Percentiles rank a stretch among this genome's conserved stretches.
phyloP scores from a whole-genome alignment of 1,140 invertebrate species.

The Drosophila auraria region DNA sequence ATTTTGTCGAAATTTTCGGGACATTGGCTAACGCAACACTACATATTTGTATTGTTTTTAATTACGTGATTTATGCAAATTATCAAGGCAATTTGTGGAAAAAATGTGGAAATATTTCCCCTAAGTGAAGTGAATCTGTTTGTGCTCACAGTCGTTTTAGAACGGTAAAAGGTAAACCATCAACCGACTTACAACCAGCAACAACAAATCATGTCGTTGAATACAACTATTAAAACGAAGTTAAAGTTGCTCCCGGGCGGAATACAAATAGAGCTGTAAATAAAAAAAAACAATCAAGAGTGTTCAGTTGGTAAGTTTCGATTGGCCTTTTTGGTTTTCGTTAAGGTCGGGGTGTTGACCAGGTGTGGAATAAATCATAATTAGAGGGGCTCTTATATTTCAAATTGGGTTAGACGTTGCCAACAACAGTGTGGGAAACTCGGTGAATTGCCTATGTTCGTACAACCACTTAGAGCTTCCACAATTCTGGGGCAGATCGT shows the following conservation, averaged over 20 bases:
- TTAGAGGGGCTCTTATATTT: constrained; percentile 33
- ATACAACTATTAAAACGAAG: constrained; percentile 51
- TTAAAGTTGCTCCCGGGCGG: constrained; percentile 40
- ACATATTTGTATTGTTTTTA: constrained; percentile 22
- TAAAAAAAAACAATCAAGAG: constrained; percentile 30
- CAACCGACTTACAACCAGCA: constrained; percentile 40
- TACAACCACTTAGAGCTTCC: constrained; percentile 8
- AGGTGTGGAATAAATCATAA: constrained; percentile 42
- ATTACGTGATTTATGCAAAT: constrained; percentile 36
- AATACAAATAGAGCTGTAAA: constrained; percentile 66
- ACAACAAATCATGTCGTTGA: constrained; percentile 39
- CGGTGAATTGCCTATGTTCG: constrained; percentile 13
- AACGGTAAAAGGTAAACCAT: constrained; percentile 56
- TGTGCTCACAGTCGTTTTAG: constrained; percentile 63
- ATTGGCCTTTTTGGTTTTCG: constrained; percentile 26
- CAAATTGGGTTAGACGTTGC: constrained; percentile 33
- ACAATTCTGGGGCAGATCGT: constrained; percentile 17
- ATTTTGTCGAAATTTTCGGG: constrained; percentile 23
- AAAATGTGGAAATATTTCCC: constrained; percentile 25
- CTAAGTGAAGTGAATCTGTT: constrained; percentile 48
- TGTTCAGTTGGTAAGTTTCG: constrained; percentile 29
- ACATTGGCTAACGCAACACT: constrained; percentile 16
- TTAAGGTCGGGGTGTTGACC: constrained; percentile 20
- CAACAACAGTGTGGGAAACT: constrained; percentile 28
- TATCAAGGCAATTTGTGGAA: constrained; percentile 10